Conservation (phyloP, 2,888 invertebrate genomes). For the Sussaba pulchella region DNA sequence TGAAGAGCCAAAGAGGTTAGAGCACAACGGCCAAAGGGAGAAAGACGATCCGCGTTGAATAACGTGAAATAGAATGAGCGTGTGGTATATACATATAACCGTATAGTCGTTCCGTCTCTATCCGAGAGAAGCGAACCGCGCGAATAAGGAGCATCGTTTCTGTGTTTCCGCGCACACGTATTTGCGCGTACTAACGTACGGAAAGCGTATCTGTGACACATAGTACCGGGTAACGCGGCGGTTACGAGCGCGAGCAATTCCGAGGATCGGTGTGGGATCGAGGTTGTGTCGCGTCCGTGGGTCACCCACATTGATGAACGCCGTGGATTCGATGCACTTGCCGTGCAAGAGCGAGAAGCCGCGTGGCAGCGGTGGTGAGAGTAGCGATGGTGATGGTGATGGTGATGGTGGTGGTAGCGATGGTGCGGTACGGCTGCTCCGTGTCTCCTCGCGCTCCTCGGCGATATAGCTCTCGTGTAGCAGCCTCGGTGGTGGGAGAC, state of each 20-base stretch:
- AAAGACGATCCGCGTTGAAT: constrained; percentile 23
- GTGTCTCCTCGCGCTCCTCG: constrained; percentile 25
- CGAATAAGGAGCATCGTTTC: constrained; percentile 16
- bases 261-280: background rate
- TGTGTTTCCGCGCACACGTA: background rate
- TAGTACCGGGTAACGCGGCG: background rate
- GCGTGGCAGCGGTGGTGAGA: background rate
- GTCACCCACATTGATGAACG: constrained; percentile 38
- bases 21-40: constrained; percentile 31
- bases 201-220: constrained; percentile 7
- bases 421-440: no score
- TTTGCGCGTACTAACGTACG: background rate
- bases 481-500: constrained; percentile 1
- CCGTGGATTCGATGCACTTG: constrained; percentile 40
- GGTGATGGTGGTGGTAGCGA: constrained; percentile 3
- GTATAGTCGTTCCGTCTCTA: constrained; percentile 7
- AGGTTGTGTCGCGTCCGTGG: constrained; percentile 33
- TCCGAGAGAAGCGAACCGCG: constrained; percentile 1
- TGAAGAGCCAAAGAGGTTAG: constrained; percentile 21
- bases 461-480: constrained; percentile 25
- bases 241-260: background rate
- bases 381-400: background rate
- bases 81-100: constrained; percentile 16
- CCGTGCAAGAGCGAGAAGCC: constrained; percentile 34
- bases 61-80: constrained; percentile 50